A percentile compares a stretch with the other conserved stretches of the same genome.
These are phyloP conservation scores for Tigriopus californicus DNA, from an alignment of 2,888 invertebrate species.

Conservation along the genomic window DNA sequence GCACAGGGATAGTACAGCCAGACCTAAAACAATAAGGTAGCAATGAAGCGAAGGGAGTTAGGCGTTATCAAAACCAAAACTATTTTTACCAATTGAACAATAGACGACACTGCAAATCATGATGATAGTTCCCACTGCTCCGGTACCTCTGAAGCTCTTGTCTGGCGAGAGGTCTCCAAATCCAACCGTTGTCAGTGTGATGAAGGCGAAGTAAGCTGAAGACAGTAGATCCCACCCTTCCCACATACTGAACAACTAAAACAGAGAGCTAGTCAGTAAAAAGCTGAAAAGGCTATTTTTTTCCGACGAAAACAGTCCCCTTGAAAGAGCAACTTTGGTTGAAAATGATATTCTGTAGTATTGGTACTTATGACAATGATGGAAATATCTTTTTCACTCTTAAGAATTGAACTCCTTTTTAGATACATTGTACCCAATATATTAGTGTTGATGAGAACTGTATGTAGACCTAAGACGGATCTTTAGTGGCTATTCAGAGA, in stretches of 20 bases:
- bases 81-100: constrained; percentile 25
- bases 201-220: constrained; percentile 27
- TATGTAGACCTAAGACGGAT: no score
- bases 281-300: constrained; percentile 17
- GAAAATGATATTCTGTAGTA: no score
- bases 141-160: constrained; percentile 16
- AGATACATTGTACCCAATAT: no score
- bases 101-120: constrained; percentile 23
- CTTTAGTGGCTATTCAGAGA: no score
- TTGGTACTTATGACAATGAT: no score
- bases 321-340: no score
- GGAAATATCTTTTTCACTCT: no score
- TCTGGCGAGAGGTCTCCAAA: constrained; percentile 29
- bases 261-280: constrained; percentile 17
- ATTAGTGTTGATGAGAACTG: no score
- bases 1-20: constrained; percentile 29
- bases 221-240: constrained; percentile 20
- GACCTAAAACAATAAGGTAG: constrained; percentile 21
- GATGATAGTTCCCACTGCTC: constrained; percentile 9
- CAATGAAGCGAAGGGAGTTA: not conserved
- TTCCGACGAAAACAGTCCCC: no score
- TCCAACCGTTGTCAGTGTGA: constrained; percentile 28
- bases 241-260: constrained; percentile 18
- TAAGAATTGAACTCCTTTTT: no score
- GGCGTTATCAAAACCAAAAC: no score